These are phyloP conservation scores for Macrotrachela quadricornifera DNA, from an alignment of 1,140 invertebrate genomes.

Conservation along the genomic window DNA sequence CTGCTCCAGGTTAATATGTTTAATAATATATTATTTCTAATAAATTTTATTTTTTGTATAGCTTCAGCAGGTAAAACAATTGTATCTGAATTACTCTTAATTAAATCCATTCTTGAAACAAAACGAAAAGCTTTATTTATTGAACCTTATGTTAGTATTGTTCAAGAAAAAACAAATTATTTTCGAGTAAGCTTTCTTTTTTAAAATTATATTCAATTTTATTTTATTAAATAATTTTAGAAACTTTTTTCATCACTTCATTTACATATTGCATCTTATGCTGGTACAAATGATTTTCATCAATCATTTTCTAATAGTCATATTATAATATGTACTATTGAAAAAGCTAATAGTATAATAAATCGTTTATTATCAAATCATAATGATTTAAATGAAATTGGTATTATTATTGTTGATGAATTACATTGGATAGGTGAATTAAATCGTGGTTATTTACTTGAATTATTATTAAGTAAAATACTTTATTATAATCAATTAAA, in stretches of 20 bases:
- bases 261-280: constrained; percentile 13
- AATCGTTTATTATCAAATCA: constrained; percentile 42
- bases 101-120: constrained; percentile 66
- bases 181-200: constrained; percentile 36
- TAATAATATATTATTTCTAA: no score
- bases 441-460: constrained; percentile 68
- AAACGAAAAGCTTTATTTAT: constrained; percentile 78
- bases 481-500: constrained; percentile 39
- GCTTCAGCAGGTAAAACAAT: constrained; percentile 92
- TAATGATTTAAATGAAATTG: constrained; percentile 22
- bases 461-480: constrained; percentile 78
- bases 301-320: constrained; percentile 65
- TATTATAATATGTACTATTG: constrained; percentile 87
- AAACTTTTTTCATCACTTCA: constrained; percentile 11
- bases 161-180: constrained; percentile 80
- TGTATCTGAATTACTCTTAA: constrained; percentile 72
- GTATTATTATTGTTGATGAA: constrained; percentile 50
- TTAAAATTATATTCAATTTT: no score
- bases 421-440: constrained; percentile 76
- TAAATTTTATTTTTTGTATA: no score
- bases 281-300: constrained; percentile 33
- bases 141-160: constrained; percentile 82
- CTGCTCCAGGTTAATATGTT: neutral
- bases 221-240: neutral
- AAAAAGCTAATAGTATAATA: constrained; percentile 82